Evolutionary conservation across 1,140 invertebrate species (phyloP), one percentile per base, ranked within the genome.

Genomic region (Choristoneura fumiferana): DNA sequence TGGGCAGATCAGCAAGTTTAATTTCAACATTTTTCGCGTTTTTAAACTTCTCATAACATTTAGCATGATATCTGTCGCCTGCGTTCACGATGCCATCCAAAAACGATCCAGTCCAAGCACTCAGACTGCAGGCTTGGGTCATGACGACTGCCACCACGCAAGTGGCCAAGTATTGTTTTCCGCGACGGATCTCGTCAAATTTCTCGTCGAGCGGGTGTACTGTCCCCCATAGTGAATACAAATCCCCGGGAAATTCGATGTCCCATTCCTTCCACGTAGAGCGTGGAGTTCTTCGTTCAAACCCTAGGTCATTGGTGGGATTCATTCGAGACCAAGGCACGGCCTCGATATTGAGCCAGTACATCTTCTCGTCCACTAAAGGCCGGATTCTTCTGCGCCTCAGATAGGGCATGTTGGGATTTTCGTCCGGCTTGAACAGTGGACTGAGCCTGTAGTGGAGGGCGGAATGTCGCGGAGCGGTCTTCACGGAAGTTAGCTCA

Each of bases 181-280:
- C 91, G 1, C 91, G 83, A 57, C 77, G 40, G 0, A 61, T 43
- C 12, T 87, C 65, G 0, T 75, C 72, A 66, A 92, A 92, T 52
- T 84, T 81, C 0, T 61, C 59, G 13, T 91, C 90, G 39, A 86
- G 70, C 1, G 91, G 91, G 84, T 92, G 90, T 10, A 93, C 60
- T 15, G 89, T 90, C 1, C 92, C 91, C 87, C 91, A 91, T 0
- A 93, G 67, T 0, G 92, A 92, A 76, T 88, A 93, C 1, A 93
- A 67, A 53, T 92, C 91, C 0, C 90, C 89, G n/a, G 89, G 86
- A 63, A 92, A 92, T 76, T 93, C 92, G 1, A 92, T 89, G 64
- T 93, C 91, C 90, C 91, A 93, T 57, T 92, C 89, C 67, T 91
- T 91, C 86, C 92, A 82, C 75, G 84, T 73, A 1, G 89, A 85